Evolutionary conservation across 2,113 vertebrate genomes (phyloP).

Genomic region (Acrocephalus arundinaceus): DNA sequence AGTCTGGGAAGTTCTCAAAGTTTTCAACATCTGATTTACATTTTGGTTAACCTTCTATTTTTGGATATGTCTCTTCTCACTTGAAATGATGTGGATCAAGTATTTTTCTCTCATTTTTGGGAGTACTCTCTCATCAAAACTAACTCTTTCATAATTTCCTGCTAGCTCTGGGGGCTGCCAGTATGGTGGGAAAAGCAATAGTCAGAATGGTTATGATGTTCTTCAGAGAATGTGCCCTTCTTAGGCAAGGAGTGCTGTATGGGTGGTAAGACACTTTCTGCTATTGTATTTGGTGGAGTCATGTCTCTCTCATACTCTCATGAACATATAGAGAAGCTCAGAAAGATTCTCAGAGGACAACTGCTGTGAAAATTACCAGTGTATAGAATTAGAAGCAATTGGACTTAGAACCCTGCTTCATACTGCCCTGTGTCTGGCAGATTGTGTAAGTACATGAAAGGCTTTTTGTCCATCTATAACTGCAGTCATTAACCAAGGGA

Average conservation of each 20-base stretch:
- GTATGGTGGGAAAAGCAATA: not conserved
- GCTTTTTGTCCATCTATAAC: not conserved
- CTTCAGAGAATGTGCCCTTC: not conserved
- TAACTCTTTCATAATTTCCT: not conserved
- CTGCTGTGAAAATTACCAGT: not conserved
- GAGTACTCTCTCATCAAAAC: not conserved
- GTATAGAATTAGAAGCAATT: not conserved
- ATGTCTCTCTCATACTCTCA: not conserved
- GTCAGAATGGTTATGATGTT: not conserved
- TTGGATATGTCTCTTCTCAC: not conserved
- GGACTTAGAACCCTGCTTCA: not conserved
- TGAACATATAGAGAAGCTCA: not conserved
- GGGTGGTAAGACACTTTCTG: not conserved
- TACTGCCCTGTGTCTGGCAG: not conserved
- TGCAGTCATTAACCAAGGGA: not conserved
- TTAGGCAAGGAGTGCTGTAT: not conserved
- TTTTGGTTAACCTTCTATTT: not conserved
- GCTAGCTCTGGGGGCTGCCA: not conserved
- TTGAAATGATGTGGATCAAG: not conserved
- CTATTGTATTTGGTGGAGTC: not conserved
- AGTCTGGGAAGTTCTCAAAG: not conserved
- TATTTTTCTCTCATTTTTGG: not conserved
- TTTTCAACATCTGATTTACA: not conserved
- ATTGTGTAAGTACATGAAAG: not conserved
- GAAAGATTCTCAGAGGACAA: not conserved